A percentile compares a stretch with the other conserved stretches of the same genome.
Evolutionary conservation across 2,113 vertebrate species (phyloP).

Genomic region (Eublepharis macularius): DNA sequence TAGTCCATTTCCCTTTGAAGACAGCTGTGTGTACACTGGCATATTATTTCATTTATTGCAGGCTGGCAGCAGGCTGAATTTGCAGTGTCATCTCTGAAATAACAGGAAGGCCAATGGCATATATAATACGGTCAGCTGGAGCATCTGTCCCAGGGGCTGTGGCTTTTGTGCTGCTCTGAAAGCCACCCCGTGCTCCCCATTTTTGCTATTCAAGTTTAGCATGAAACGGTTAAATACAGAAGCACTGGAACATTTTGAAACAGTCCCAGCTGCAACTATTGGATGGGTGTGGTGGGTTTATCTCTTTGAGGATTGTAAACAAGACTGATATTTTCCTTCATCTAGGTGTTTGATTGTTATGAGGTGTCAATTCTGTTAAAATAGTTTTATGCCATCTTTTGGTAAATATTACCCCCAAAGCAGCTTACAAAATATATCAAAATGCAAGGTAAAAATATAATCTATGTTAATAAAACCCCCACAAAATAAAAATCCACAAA

Average conservation of each 20-base stretch:
- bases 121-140: not conserved
- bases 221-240: conserved; percentile 15
- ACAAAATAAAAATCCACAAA: too few relatives aligned
- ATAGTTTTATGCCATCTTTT: too few relatives aligned
- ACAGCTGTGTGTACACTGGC: conserved; percentile 65
- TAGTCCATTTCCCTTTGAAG: conserved; percentile 74
- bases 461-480: too few relatives aligned
- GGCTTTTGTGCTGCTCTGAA: fast-evolving
- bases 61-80: conserved; percentile 52
- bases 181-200: not conserved
- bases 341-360: not conserved
- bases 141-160: not conserved
- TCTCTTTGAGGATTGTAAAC: not conserved
- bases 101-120: conserved; percentile 22
- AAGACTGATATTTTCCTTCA: not conserved
- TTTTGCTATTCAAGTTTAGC: conserved; percentile 28
- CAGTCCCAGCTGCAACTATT: not conserved
- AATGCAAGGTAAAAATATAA: too few relatives aligned
- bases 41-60: conserved; percentile 62
- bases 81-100: conserved; percentile 51
- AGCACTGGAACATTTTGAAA: conserved; percentile 5
- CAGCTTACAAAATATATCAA: too few relatives aligned
- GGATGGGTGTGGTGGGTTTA: not conserved
- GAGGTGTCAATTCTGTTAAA: not conserved
- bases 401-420: too few relatives aligned